Conservation (phyloP, 2,113 vertebrate genomes). For the Cynopterus brachyotis region DNA sequence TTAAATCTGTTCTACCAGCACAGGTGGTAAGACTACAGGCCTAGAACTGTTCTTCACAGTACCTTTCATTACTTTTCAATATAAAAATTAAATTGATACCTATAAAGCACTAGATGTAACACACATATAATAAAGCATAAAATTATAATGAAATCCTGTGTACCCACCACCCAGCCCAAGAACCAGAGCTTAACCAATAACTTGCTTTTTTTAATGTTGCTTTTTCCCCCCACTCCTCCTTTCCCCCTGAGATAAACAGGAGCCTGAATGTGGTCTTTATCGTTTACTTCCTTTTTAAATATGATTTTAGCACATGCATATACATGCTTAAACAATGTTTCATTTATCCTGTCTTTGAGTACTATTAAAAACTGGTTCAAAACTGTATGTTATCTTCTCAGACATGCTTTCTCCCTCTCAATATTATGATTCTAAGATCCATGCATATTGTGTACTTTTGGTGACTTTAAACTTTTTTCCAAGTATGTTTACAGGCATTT, state of each 20-base stretch:
- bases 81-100: neutral
- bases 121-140: neutral
- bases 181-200: neutral
- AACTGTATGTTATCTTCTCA: neutral
- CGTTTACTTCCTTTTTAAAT: neutral
- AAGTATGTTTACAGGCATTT: neutral
- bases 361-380: neutral
- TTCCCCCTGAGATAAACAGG: neutral
- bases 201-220: neutral
- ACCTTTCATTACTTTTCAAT: neutral
- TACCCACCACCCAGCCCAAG: neutral
- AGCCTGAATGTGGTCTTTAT: neutral
- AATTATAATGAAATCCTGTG: neutral
- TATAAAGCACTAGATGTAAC: neutral
- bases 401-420: neutral
- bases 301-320: neutral
- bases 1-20: neutral
- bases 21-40: neutral
- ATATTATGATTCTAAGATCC: neutral
- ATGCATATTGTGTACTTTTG: neutral
- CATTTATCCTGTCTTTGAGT: neutral
- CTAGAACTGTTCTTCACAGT: neutral
- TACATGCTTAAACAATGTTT: neutral
- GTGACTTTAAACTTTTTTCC: neutral
- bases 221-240: neutral